Conservation (phyloP, 1,140 invertebrate species). For the Homalodisca vitripennis region DNA sequence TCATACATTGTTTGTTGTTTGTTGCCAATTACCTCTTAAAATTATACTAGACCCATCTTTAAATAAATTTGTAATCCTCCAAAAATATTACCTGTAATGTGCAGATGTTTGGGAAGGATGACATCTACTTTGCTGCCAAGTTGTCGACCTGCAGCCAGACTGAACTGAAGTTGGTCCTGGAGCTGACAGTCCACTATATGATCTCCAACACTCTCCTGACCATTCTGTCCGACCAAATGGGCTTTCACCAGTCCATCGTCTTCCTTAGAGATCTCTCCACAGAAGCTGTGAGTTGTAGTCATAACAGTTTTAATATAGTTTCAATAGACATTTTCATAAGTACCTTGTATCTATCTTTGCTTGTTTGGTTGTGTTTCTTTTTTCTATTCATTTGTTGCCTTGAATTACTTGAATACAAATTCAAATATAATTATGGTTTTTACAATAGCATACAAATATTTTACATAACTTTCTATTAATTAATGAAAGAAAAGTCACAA, state of each 20-base stretch:
- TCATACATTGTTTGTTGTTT: too few relatives aligned
- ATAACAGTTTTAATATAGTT: neutral
- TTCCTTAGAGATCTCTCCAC: constrained; percentile 1
- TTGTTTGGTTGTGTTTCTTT: neutral
- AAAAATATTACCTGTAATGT: too few relatives aligned
- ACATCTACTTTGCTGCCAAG: constrained; percentile 6
- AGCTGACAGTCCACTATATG: constrained; percentile 4
- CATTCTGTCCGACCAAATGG: constrained; percentile 10
- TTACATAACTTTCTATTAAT: too few relatives aligned
- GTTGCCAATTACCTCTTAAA: too few relatives aligned
- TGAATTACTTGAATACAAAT: neutral
- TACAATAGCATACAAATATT: too few relatives aligned
- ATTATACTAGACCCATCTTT: too few relatives aligned
- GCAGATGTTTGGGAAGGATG: constrained; percentile 1
- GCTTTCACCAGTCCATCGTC: constrained; percentile 11
- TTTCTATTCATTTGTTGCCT: neutral
- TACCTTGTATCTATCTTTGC: neutral
- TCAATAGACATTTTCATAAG: neutral
- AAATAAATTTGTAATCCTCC: too few relatives aligned
- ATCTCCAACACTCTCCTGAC: constrained; percentile 7
- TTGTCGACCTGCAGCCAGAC: constrained; percentile 5
- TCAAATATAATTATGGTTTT: neutral
- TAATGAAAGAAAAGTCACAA: too few relatives aligned
- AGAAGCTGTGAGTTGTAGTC: neutral
- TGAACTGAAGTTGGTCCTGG: constrained; percentile 2